These are phyloP conservation scores for Cantharis rustica DNA, from an alignment of 2,888 invertebrate species.

Conservation along the genomic window DNA sequence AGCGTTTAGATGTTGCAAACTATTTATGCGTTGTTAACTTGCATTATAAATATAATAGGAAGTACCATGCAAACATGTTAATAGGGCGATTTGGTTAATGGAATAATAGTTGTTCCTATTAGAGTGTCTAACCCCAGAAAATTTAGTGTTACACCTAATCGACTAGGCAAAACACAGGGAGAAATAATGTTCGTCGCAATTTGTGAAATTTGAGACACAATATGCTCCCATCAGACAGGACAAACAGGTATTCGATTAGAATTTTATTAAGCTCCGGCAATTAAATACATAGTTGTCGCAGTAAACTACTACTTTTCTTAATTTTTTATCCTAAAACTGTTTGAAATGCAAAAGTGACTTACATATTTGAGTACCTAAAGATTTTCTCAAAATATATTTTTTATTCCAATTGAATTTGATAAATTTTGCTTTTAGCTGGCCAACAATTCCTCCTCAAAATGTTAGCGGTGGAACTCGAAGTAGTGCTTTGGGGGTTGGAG, in stretches of 20 bases:
- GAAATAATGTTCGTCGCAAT: slow-evolving; percentile 9
- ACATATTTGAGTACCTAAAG: not conserved
- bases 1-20: not conserved
- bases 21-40: not conserved
- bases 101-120: slow-evolving; percentile 23
- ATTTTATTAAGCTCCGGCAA: not conserved
- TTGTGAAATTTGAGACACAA: slow-evolving; percentile 11
- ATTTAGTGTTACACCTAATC: slow-evolving; percentile 21
- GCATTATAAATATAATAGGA: slow-evolving; percentile 12
- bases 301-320: not conserved
- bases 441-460: slow-evolving; percentile 67
- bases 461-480: slow-evolving; percentile 68
- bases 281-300: not conserved
- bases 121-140: slow-evolving; percentile 20
- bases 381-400: too few species aligned
- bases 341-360: not conserved
- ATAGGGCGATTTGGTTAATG: slow-evolving; percentile 23
- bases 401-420: not conserved
- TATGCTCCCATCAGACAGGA: slow-evolving; percentile 20
- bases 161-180: slow-evolving; percentile 15
- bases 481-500: slow-evolving; percentile 58
- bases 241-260: slow-evolving; percentile 12
- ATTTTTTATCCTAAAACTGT: too few species aligned
- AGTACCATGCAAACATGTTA: slow-evolving; percentile 25
- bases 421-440: slow-evolving; percentile 55